Conservation (phyloP, 1,140 invertebrate species). For the Tenebrio molitor region DNA sequence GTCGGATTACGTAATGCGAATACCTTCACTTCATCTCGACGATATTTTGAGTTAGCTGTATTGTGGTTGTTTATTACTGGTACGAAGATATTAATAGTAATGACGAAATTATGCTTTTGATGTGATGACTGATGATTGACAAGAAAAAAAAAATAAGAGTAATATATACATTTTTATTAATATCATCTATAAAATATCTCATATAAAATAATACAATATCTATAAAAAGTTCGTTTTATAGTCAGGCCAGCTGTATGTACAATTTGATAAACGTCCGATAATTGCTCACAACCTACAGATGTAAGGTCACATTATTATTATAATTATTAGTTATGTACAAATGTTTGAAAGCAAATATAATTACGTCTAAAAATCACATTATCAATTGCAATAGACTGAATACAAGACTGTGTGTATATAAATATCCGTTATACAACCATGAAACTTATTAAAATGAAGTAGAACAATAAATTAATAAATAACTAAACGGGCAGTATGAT, state of each 20-base stretch:
- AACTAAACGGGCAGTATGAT: constrained; percentile 44
- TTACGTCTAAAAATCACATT: constrained; percentile 44
- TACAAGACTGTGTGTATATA: constrained; percentile 38
- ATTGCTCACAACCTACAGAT: constrained; percentile 53
- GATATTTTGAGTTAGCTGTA: too few species aligned
- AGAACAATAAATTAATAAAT: constrained; percentile 52
- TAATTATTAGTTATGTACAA: constrained; percentile 46
- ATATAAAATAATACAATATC: constrained; percentile 59
- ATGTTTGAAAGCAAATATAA: constrained; percentile 40
- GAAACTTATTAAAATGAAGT: constrained; percentile 42
- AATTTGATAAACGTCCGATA: constrained; percentile 46
- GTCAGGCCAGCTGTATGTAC: constrained; percentile 56
- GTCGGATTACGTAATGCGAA: too few species aligned
- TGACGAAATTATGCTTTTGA: too few species aligned
- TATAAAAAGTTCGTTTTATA: constrained; percentile 54
- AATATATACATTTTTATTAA: constrained; percentile 53
- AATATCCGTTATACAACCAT: constrained; percentile 34
- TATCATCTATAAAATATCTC: constrained; percentile 59
- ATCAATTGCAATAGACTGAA: constrained; percentile 45
- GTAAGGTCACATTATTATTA: constrained; percentile 56
- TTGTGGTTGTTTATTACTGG: too few species aligned
- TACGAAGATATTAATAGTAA: too few species aligned
- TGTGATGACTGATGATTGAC: too few species aligned
- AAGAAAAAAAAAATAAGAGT: not conserved
- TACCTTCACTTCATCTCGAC: too few species aligned